Conservation (phyloP, 2,888 invertebrate species). For the Acleris cristana region DNA sequence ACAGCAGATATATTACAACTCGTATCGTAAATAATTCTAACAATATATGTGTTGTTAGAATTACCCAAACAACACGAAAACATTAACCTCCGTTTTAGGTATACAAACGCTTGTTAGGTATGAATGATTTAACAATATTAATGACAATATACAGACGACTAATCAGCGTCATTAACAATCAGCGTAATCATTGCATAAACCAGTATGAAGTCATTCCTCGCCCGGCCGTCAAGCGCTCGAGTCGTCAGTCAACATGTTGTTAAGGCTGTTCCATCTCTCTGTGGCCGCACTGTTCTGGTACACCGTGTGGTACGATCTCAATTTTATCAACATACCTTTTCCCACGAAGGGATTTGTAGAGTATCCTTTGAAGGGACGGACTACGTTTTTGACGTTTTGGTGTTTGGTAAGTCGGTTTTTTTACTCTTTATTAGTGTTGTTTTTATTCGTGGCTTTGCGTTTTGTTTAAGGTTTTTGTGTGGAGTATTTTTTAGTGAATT, state of each 20-base stretch:
- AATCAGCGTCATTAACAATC: conserved; percentile 7
- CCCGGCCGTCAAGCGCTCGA: not conserved
- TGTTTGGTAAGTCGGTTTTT: conserved; percentile 23
- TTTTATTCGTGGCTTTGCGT: too few species aligned
- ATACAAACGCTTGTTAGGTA: not conserved
- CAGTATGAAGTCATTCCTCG: conserved; percentile 16
- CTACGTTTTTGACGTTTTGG: conserved; percentile 27
- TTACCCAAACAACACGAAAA: too few species aligned
- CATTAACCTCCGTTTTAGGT: too few species aligned
- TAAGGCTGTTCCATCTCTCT: conserved; percentile 19
- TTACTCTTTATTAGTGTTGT: too few species aligned
- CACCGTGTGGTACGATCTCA: conserved; percentile 27
- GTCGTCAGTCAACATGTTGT: conserved; percentile 14
- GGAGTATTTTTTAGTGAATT: too few species aligned
- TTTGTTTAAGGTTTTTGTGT: too few species aligned
- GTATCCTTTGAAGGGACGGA: conserved; percentile 24
- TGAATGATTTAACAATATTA: not conserved
- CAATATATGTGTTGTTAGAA: too few species aligned
- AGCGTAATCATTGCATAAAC: conserved; percentile 9
- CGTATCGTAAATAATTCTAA: too few species aligned
- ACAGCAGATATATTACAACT: too few species aligned
- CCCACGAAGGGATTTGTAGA: not conserved
- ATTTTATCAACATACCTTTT: conserved; percentile 27
- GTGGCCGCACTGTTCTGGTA: conserved; percentile 20
- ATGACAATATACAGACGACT: not conserved